Evolutionary conservation across 2,888 invertebrate genomes (phyloP).

Genomic region (Neocrepidodera transversa): DNA sequence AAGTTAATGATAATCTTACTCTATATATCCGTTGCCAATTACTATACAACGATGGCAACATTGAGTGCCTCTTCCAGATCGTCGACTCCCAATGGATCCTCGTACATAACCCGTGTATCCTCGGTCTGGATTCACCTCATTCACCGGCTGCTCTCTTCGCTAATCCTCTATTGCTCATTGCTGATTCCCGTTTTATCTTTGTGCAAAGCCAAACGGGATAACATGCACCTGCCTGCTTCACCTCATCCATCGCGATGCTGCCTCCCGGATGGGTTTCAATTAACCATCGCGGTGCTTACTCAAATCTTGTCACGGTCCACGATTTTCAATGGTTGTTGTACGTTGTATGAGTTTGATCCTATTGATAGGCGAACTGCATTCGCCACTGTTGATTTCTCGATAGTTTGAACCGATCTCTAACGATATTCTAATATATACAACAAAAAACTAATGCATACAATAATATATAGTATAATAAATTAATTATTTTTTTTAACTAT

Average conservation of each 20-base stretch:
- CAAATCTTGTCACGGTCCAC: slow-evolving; percentile 48
- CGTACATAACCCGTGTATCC: slow-evolving; percentile 37
- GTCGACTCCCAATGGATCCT: slow-evolving; percentile 51
- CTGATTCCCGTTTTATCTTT: slow-evolving; percentile 58
- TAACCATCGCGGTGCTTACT: slow-evolving; percentile 56
- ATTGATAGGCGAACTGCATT: slow-evolving; percentile 25
- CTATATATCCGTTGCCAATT: slow-evolving; percentile 22
- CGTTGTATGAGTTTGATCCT: slow-evolving; percentile 19
- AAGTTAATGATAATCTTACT: not conserved
- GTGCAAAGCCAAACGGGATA: slow-evolving; percentile 52
- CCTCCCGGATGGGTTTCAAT: slow-evolving; percentile 55
- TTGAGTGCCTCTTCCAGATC: slow-evolving; percentile 48
- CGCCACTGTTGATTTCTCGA: slow-evolving; percentile 23
- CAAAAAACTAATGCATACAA: too few relatives aligned
- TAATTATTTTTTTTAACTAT: too few relatives aligned
- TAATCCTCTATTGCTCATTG: slow-evolving; percentile 57
- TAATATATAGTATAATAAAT: too few relatives aligned
- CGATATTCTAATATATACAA: too few relatives aligned
- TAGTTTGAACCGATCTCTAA: slow-evolving; percentile 5
- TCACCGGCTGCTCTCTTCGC: slow-evolving; percentile 57
- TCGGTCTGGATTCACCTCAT: slow-evolving; percentile 43
- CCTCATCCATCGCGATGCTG: slow-evolving; percentile 51
- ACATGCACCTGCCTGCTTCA: slow-evolving; percentile 50
- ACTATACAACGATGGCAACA: slow-evolving; percentile 30
- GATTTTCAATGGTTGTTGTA: slow-evolving; percentile 37